These are phyloP conservation scores for Dasypogon diadema DNA, from an alignment of 2,888 invertebrate genomes.

Conservation along the genomic window DNA sequence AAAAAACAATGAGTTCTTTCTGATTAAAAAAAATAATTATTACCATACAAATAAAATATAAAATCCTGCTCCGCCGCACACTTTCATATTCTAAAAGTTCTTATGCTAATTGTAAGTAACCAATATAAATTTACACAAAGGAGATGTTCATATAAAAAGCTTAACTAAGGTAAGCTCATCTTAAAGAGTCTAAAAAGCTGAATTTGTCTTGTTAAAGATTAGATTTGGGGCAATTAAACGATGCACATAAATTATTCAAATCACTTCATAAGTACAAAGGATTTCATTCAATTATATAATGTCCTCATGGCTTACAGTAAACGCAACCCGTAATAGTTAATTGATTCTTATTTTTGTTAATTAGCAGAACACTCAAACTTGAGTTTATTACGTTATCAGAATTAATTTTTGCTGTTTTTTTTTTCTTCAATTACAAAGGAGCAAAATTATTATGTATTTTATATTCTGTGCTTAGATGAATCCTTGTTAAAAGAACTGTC, in stretches of 20 bases:
- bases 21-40: neutral
- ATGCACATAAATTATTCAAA: slow-evolving; percentile 5
- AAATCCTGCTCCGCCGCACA: neutral
- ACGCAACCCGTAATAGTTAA: neutral
- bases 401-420: neutral
- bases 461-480: slow-evolving; percentile 20
- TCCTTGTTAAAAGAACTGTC: slow-evolving; percentile 25
- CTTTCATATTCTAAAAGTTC: neutral
- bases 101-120: neutral
- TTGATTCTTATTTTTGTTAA: neutral
- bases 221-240: neutral
- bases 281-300: neutral
- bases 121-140: slow-evolving; percentile 6
- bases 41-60: neutral
- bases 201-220: slow-evolving; percentile 15
- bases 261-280: slow-evolving; percentile 29
- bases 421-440: neutral
- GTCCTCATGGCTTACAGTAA: neutral
- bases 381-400: slow-evolving; percentile 6
- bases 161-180: neutral
- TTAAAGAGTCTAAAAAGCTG: neutral
- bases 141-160: neutral
- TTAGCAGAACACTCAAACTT: slow-evolving; percentile 27
- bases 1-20: neutral
- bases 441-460: slow-evolving; percentile 7